phyloP scores from a whole-genome alignment of 2,888 invertebrate genomes.

The Noctua comes region DNA sequence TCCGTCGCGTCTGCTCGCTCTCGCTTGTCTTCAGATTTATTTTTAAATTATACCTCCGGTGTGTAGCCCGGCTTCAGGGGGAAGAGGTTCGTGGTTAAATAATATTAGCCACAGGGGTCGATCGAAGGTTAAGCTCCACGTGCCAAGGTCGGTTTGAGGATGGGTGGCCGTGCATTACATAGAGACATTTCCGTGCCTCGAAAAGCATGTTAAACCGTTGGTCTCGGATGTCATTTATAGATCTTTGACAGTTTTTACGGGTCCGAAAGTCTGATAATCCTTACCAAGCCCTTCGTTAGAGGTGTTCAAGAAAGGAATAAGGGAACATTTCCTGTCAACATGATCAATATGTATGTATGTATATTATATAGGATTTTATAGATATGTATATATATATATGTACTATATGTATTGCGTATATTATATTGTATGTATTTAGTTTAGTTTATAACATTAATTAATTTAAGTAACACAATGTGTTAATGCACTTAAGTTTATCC shows the following conservation, averaged over 20 bases:
- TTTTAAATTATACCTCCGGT: background rate
- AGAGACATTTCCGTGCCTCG: background rate
- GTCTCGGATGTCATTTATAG: background rate
- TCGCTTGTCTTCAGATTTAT: constrained; percentile 15
- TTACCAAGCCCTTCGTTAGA: too few species aligned
- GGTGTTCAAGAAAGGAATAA: too few species aligned
- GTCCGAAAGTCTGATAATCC: background rate
- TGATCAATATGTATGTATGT: too few species aligned
- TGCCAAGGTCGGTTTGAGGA: background rate
- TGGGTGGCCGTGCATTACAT: background rate
- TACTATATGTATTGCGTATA: too few species aligned
- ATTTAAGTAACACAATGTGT: too few species aligned
- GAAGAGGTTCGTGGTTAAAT: background rate
- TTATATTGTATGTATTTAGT: too few species aligned
- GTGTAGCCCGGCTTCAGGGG: background rate
- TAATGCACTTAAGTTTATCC: too few species aligned
- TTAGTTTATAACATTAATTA: too few species aligned
- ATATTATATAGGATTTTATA: too few species aligned
- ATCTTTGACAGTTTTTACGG: background rate
- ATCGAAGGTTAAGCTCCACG: background rate
- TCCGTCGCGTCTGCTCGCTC: background rate
- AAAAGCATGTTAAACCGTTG: background rate
- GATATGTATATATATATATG: too few species aligned
- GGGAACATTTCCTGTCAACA: too few species aligned
- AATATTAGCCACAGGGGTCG: background rate